Evolutionary conservation across 1,140 invertebrate genomes (phyloP), one percentile per base, ranked within the genome.

Genomic region (Grapholita molesta): DNA sequence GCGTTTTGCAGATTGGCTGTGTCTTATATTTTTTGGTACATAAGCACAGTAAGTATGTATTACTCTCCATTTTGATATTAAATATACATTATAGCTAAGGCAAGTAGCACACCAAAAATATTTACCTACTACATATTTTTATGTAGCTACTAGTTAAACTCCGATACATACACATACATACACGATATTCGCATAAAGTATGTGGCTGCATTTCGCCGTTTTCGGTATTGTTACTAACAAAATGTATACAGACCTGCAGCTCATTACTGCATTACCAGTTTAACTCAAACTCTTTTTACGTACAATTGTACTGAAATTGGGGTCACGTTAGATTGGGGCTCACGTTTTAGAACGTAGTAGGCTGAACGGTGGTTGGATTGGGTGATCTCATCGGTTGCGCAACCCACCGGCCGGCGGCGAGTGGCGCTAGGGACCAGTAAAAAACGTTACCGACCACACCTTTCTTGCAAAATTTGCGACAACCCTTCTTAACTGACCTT

Each of bases 301-400:
- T 3, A 6, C 1, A 21, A 48, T 48, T 21, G 42, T 48, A 48
- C 7, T 1, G 42, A 21, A 48, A 15, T 21, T 4, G 35, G n/a
- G 12, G n/a, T 15, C 42, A 48, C 42, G 0, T 21, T 21, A 7
- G 5, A 8, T 1, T 0, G 4, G 42, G 12, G 18, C 35, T n/a
- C n/a, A 38, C 1, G 12, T n/a, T 3, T 38, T 2, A 48, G 7
- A 18, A 48, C 21, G 18, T 48, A 8, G 42, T 18, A 48, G 42
- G 42, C 15, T 48, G 42, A 18, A 21, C 42, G 42, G 42, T 18
- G 42, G 42, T 48, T 48, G 42, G 42, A 18, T 48, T 48, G 42
- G 42, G 42, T 48, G 42, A 48, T 48, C 42, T 48, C 42, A 48
- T 48, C 42, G 42, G 42, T 48, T 48, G 42, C 42, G 42, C 42